phyloP scores from a whole-genome alignment of 2,113 vertebrate genomes.

The Paracanthobrama guichenoti region DNA sequence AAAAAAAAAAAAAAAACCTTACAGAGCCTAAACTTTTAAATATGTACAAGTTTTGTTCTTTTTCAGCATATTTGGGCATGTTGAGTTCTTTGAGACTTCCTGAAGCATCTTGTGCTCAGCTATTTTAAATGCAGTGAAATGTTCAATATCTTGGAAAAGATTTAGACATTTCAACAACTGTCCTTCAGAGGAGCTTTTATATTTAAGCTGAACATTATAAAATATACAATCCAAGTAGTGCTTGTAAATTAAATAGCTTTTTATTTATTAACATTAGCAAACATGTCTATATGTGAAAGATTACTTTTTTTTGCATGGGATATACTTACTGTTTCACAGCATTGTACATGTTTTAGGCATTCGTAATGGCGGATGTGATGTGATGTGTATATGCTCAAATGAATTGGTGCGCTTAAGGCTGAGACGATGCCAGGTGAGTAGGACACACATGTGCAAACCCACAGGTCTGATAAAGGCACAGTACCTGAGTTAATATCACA shows the following conservation, averaged over 20 bases:
- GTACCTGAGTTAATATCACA: conserved; percentile 72
- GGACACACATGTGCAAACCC: conserved; percentile 47
- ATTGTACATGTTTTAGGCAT: neutral
- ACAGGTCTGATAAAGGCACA: conserved; percentile 60
- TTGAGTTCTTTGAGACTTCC: too few species aligned
- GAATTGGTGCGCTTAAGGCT: conserved; percentile 60
- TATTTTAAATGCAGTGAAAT: too few species aligned
- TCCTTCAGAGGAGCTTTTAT: neutral
- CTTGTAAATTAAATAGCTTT: neutral
- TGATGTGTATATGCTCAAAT: conserved; percentile 62
- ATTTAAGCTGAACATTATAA: neutral
- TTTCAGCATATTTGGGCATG: too few species aligned
- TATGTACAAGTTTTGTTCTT: too few species aligned
- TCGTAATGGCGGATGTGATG: neutral
- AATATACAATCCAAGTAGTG: neutral
- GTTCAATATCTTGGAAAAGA: neutral
- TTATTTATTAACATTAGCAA: neutral
- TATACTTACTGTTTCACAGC: neutral
- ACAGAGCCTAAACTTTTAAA: too few species aligned
- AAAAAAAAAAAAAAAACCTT: too few species aligned
- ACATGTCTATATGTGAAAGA: too few species aligned
- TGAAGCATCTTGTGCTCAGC: too few species aligned
- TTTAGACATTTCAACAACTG: neutral
- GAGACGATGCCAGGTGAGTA: conserved; percentile 72
- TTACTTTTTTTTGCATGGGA: too few species aligned